Evolutionary conservation across 2,113 vertebrate species (phyloP), one percentile per base, ranked within the genome.

Genomic region (Ginglymostoma cirratum): DNA sequence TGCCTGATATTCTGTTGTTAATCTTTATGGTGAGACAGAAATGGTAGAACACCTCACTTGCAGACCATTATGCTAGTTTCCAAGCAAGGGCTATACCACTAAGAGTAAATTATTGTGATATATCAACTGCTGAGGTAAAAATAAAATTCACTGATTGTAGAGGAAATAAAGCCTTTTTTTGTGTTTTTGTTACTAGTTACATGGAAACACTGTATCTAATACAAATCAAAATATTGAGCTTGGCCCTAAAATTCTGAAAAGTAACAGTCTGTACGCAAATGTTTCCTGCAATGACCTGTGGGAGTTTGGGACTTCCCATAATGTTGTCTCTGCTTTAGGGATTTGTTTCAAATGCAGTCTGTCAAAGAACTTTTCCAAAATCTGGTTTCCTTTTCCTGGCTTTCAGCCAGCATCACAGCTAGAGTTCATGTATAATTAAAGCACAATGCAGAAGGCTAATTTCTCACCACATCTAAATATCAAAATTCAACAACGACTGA

Each of bases 191-290:
- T 92, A 34, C 17, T 38, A 66, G 61, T 93, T 66, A 65, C 5
- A 67, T 3, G 65, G 34, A 65, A 92, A 66, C n/a, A 66, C 34
- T 92, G 34, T 14, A 19, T 34, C 61, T 7, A 92, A 92, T 0
- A 8, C 34, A 92, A 17, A 66, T 38, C 14, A 52, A 27, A 67
- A 42, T 38, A n/a, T 66, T 93, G 89, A 19, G 15, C 38, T 93
- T 66, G 61, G 89, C 89, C 34, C 55, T 93, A n/a, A 93, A 34
- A 52, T 90, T 90, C 52, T 17, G 87, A 34, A 90, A 90, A 90
- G 19, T 93, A 93, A 66, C 61, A 93, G 2, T 83, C 80, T 66
- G 34, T 66, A 14, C 19, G 61, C 34, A 38, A 93, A 93, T 93
- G 15, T 93, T 92, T 93, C 89, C 89, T 93, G 61, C 61, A 42